Evolutionary conservation across 2,113 vertebrate species (phyloP).

Genomic region (Lamprotornis superbus): DNA sequence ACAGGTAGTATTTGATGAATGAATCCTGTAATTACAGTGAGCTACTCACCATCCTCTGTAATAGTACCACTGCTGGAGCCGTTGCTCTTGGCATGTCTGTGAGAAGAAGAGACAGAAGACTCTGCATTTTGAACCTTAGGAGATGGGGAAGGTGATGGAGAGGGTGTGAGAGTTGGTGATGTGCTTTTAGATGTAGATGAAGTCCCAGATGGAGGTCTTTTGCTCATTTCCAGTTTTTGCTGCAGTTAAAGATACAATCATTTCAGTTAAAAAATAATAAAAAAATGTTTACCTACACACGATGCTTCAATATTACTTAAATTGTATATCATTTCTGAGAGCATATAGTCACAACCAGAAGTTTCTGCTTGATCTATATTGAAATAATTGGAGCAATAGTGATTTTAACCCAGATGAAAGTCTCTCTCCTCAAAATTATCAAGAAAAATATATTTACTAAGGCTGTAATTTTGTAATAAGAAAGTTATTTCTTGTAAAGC

Average conservation of each 20-base stretch:
- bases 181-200: conserved; percentile 97
- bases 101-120: conserved; percentile 87
- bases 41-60: conserved; percentile 90
- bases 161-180: conserved; percentile 92
- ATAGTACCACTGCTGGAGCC: conserved; percentile 97
- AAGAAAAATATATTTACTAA: not conserved
- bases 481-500: not conserved
- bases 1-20: not conserved
- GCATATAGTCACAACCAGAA: not conserved
- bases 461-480: not conserved
- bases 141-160: conserved; percentile 78
- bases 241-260: not conserved
- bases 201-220: conserved; percentile 86
- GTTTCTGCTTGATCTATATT: not conserved
- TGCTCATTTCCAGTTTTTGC: conserved; percentile 85
- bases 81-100: conserved; percentile 91
- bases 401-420: not conserved
- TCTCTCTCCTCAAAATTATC: not conserved
- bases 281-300: not conserved
- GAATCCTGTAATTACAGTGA: not conserved
- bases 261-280: not conserved
- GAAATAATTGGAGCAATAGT: not conserved
- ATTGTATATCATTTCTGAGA: not conserved
- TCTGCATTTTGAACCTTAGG: conserved; percentile 78
- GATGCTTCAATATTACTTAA: not conserved